phyloP scores from a whole-genome alignment of 2,113 vertebrate genomes.

The Prolemur simus region DNA sequence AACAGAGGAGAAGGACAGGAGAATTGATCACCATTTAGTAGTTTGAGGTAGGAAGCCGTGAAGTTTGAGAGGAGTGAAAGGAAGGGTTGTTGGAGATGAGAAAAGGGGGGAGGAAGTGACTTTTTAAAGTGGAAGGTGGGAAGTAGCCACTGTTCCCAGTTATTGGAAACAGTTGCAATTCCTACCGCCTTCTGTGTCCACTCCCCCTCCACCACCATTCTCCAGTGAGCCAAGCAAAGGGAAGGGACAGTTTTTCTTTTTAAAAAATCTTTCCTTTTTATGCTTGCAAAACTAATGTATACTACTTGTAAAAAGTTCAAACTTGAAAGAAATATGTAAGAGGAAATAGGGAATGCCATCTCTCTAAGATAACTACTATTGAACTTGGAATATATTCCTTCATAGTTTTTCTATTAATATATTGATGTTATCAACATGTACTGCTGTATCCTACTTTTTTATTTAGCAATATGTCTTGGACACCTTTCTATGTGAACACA shows the following conservation, averaged over 20 bases:
- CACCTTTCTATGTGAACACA: background rate
- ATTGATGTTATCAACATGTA: background rate
- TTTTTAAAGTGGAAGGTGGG: background rate
- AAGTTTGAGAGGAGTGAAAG: slow-evolving; percentile 17
- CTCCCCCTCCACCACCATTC: background rate
- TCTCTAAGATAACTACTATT: background rate
- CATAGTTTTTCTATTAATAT: background rate
- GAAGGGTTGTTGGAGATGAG: background rate
- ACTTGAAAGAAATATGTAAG: background rate
- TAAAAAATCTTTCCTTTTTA: background rate
- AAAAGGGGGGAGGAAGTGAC: background rate
- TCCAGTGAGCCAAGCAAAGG: background rate
- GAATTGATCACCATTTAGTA: background rate
- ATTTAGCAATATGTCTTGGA: background rate
- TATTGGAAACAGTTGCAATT: slow-evolving; percentile 2
- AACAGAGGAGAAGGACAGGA: background rate
- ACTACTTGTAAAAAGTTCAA: background rate
- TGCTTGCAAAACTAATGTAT: background rate
- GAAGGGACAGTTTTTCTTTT: background rate
- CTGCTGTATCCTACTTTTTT: background rate
- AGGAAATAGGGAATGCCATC: background rate
- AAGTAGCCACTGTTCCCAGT: background rate
- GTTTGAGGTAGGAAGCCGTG: background rate
- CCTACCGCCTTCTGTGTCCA: background rate
- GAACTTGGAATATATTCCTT: slow-evolving; percentile 4